Evolutionary conservation across 2,888 invertebrate genomes (phyloP).

Genomic region (Strigamia crassipes): DNA sequence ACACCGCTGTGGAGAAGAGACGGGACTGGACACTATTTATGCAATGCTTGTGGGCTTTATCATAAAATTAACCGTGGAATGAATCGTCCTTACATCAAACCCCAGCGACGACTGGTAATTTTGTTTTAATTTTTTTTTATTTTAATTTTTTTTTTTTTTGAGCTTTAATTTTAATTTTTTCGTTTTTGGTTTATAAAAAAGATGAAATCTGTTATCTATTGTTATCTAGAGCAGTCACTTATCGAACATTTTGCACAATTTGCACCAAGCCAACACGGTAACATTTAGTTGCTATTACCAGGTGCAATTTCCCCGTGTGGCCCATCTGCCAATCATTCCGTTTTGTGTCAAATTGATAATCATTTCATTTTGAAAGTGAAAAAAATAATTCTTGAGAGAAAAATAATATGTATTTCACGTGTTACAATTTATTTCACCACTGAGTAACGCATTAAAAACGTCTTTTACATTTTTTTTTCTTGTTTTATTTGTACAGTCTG

Average conservation of each 20-base stretch:
- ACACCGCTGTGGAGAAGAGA: slow-evolving; percentile 98
- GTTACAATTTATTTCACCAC: not conserved
- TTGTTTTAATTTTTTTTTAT: not conserved
- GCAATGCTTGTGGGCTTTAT: slow-evolving; percentile 99
- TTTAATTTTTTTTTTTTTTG: too few relatives aligned
- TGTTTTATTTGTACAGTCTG: slow-evolving; percentile 59
- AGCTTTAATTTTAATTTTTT: not conserved
- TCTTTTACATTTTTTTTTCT: not conserved
- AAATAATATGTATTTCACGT: not conserved
- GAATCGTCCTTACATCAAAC: slow-evolving; percentile 88
- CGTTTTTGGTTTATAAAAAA: not conserved
- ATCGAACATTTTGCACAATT: not conserved
- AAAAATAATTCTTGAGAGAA: not conserved
- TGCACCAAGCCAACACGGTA: not conserved
- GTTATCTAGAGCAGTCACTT: not conserved
- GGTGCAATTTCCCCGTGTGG: not conserved
- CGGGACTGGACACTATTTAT: slow-evolving; percentile 97
- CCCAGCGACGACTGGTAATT: slow-evolving; percentile 84
- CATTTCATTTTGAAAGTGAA: not conserved
- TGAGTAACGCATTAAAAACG: too few relatives aligned
- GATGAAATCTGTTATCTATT: not conserved
- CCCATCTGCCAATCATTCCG: not conserved
- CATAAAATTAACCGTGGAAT: slow-evolving; percentile 90
- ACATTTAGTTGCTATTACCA: not conserved
- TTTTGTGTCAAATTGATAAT: not conserved